phyloP scores from a whole-genome alignment of 2,888 invertebrate species.

The Ichneumoninae sp. region DNA sequence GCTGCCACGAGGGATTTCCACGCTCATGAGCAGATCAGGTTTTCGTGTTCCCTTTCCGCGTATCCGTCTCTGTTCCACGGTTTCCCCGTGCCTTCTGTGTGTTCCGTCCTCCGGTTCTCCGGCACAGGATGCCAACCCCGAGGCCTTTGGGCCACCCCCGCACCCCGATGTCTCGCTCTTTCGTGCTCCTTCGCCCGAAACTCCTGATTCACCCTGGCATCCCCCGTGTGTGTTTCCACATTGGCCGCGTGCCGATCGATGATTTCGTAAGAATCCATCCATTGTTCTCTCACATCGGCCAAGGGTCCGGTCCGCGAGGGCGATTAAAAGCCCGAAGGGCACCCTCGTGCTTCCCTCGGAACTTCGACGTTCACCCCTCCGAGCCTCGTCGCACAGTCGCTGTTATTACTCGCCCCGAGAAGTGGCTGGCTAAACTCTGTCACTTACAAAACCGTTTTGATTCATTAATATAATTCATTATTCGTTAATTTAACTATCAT shows the following conservation, averaged over 20 bases:
- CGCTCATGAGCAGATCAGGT: slow-evolving; percentile 83
- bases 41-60: slow-evolving; percentile 76
- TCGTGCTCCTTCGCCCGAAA: slow-evolving; percentile 39
- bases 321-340: slow-evolving; percentile 61
- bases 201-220: slow-evolving; percentile 55
- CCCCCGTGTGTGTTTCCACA: slow-evolving; percentile 46
- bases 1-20: slow-evolving; percentile 83
- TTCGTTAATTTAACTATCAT: slow-evolving; percentile 58
- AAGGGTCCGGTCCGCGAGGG: slow-evolving; percentile 59
- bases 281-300: slow-evolving; percentile 54
- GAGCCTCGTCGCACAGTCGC: slow-evolving; percentile 34
- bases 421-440: slow-evolving; percentile 61
- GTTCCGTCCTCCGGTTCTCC: slow-evolving; percentile 62
- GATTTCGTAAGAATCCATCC: slow-evolving; percentile 64
- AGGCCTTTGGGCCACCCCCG: slow-evolving; percentile 10
- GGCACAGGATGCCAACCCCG: slow-evolving; percentile 4
- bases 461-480: slow-evolving; percentile 62
- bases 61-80: slow-evolving; percentile 63
- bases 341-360: slow-evolving; percentile 28
- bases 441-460: slow-evolving; percentile 63
- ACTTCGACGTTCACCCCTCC: slow-evolving; percentile 45
- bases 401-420: slow-evolving; percentile 53
- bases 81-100: slow-evolving; percentile 12
- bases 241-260: slow-evolving; percentile 67
- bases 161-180: slow-evolving; percentile 30